Percentiles rank a stretch among this genome's conserved stretches.
phyloP scores from a whole-genome alignment of 2,113 vertebrate genomes.

The Pantherophis guttatus region DNA sequence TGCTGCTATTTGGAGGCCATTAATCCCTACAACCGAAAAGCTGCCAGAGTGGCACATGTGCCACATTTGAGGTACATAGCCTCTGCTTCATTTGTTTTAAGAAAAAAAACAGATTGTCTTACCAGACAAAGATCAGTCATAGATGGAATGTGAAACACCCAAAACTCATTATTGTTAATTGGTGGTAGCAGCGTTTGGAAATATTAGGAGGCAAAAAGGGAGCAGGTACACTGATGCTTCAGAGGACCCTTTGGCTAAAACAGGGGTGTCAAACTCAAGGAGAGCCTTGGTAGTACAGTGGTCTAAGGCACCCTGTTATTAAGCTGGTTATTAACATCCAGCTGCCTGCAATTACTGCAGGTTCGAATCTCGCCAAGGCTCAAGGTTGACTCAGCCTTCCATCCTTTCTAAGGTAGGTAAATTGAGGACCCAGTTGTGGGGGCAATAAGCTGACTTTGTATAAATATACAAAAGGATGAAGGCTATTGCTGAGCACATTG shows the following conservation, averaged over 20 bases:
- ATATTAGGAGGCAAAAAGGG: slow-evolving; percentile 32
- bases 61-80: neutral
- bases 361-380: no score
- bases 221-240: slow-evolving; percentile 30
- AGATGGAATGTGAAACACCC: slow-evolving; percentile 42
- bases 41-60: neutral
- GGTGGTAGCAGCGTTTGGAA: slow-evolving; percentile 39
- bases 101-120: slow-evolving; percentile 25
- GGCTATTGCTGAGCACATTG: no score
- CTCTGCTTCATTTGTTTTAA: slow-evolving; percentile 40
- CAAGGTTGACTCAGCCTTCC: no score
- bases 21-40: neutral
- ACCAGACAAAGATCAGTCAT: slow-evolving; percentile 54
- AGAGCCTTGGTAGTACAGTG: no score
- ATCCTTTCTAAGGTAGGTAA: no score
- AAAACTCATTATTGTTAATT: slow-evolving; percentile 55
- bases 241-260: neutral
- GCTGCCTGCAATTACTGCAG: no score
- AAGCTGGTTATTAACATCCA: no score
- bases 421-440: no score
- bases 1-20: neutral
- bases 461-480: no score
- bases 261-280: no score
- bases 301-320: no score
- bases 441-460: no score